Evolutionary conservation across 1,140 invertebrate genomes (phyloP).

Genomic region (Trissolcus basalis): DNA sequence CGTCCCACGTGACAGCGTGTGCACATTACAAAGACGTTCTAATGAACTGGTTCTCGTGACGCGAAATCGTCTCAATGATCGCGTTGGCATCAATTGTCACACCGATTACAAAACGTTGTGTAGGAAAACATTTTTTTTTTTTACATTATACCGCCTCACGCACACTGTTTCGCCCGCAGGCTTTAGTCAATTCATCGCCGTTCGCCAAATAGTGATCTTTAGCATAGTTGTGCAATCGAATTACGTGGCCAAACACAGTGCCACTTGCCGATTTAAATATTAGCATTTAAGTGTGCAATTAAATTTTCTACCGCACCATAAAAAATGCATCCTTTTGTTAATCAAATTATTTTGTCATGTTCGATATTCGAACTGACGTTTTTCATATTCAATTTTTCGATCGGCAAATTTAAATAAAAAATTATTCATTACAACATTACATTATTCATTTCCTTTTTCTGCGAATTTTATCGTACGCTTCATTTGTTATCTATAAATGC

Average conservation of each 20-base stretch:
- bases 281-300: too few species aligned
- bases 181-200: conserved; percentile 11
- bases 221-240: conserved; percentile 14
- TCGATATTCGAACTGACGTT: too few species aligned
- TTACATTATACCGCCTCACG: neutral
- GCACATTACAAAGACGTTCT: conserved; percentile 31
- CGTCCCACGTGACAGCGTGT: conserved; percentile 35
- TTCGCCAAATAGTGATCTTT: conserved; percentile 11
- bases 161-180: neutral
- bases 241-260: neutral
- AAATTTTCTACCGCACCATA: too few species aligned
- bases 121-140: conserved; percentile 14
- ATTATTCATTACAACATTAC: too few species aligned
- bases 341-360: too few species aligned
- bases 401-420: too few species aligned
- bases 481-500: too few species aligned
- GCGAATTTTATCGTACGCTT: too few species aligned
- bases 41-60: conserved; percentile 29
- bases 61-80: conserved; percentile 44
- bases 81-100: conserved; percentile 42
- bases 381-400: too few species aligned
- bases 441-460: too few species aligned
- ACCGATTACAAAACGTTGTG: conserved; percentile 27
- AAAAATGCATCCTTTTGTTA: too few species aligned
- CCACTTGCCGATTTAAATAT: too few species aligned